A percentile compares a stretch with the other conserved stretches of the same genome.
Conservation (phyloP, 2,888 invertebrate genomes). For the Aspidiotus rigidus region DNA sequence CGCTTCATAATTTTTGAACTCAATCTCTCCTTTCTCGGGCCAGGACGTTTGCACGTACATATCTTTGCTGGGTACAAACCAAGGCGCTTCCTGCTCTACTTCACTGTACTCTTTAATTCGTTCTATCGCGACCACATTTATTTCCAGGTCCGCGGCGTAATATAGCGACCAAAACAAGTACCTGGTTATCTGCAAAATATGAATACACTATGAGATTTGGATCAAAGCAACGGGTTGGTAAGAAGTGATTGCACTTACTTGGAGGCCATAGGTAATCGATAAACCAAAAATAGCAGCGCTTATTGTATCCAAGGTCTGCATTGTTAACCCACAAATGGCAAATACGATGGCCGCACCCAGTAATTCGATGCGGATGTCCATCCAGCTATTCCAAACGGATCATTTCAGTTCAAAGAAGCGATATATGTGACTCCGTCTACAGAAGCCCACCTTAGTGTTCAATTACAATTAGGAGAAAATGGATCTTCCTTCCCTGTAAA, state of each 20-base stretch:
- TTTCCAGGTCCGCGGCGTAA: slow-evolving; percentile 93
- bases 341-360: slow-evolving; percentile 93
- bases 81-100: slow-evolving; percentile 52
- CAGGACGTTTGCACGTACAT: slow-evolving; percentile 46
- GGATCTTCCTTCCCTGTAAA: too few relatives aligned
- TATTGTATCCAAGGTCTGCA: slow-evolving; percentile 61
- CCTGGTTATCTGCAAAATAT: slow-evolving; percentile 66
- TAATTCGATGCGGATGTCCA: slow-evolving; percentile 90
- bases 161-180: slow-evolving; percentile 92
- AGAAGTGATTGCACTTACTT: slow-evolving; percentile 48
- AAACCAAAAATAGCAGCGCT: slow-evolving; percentile 75
- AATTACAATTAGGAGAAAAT: too few relatives aligned
- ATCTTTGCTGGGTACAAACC: slow-evolving; percentile 39
- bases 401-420: too few relatives aligned
- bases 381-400: slow-evolving; percentile 56
- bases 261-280: slow-evolving; percentile 76
- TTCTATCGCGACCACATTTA: slow-evolving; percentile 94
- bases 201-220: not conserved
- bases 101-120: slow-evolving; percentile 93
- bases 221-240: too few relatives aligned
- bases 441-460: too few relatives aligned
- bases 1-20: slow-evolving; percentile 71
- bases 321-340: slow-evolving; percentile 87
- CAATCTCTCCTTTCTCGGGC: slow-evolving; percentile 72
- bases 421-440: too few relatives aligned